Evolutionary conservation across 2,888 invertebrate genomes (phyloP).

Genomic region (Ecliptopera silaceata): DNA sequence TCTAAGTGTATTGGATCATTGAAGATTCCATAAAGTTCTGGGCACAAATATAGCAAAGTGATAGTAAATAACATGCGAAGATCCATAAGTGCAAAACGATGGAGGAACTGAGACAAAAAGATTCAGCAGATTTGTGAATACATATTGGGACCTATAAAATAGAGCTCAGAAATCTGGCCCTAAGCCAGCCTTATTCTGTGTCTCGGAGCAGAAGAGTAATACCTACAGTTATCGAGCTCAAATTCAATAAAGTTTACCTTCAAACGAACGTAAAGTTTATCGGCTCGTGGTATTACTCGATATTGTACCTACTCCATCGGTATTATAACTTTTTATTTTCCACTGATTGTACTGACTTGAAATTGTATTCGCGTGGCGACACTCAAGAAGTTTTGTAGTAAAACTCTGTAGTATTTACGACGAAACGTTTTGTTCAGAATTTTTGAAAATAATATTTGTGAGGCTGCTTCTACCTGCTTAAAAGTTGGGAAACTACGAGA

Average conservation of each 20-base stretch:
- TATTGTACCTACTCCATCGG: conserved; percentile 26
- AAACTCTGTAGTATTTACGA: conserved; percentile 34
- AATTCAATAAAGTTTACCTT: conserved; percentile 39
- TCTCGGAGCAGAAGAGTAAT: conserved; percentile 28
- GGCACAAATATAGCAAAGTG: conserved; percentile 24
- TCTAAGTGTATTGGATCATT: conserved; percentile 18
- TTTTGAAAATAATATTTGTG: conserved; percentile 21
- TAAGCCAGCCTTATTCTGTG: conserved; percentile 38
- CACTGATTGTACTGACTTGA: conserved; percentile 35
- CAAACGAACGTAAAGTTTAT: conserved; percentile 26
- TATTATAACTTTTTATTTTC: conserved; percentile 36
- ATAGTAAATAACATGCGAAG: conserved; percentile 27
- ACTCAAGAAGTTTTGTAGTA: conserved; percentile 35
- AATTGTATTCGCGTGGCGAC: conserved; percentile 34
- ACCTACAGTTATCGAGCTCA: conserved; percentile 32
- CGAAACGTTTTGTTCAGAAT: conserved; percentile 34
- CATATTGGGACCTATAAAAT: conserved; percentile 27
- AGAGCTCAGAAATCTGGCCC: conserved; percentile 36
- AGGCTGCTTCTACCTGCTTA: background rate
- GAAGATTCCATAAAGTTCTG: conserved; percentile 15
- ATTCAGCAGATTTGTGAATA: conserved; percentile 33
- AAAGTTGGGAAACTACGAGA: conserved; percentile 4
- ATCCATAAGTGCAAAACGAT: conserved; percentile 26
- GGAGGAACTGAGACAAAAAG: conserved; percentile 28
- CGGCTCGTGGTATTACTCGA: conserved; percentile 20